Conservation (phyloP, 2,888 invertebrate genomes). For the Branchellion lobata region DNA sequence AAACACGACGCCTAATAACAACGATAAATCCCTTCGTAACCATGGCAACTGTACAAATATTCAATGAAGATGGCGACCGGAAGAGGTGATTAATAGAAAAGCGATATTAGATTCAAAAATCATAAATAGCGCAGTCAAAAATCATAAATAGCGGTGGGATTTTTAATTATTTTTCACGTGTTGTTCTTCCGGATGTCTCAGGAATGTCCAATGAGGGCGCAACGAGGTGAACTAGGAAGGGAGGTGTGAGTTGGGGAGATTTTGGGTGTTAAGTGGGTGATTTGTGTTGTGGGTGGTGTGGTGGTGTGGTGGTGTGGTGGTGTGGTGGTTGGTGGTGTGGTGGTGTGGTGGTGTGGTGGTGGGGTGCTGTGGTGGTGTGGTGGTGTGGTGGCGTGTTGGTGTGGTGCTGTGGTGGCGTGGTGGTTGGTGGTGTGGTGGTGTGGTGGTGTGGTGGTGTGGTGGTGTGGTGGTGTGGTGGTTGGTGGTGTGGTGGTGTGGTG, state of each 20-base stretch:
- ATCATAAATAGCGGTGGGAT: not conserved
- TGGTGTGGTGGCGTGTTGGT: too few relatives aligned
- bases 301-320: too few relatives aligned
- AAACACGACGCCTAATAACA: not conserved
- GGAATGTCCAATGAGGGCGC: not conserved
- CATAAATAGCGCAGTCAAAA: not conserved
- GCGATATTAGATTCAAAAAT: slow-evolving; percentile 13
- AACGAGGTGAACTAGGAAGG: not conserved
- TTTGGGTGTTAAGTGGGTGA: not conserved
- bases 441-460: too few relatives aligned
- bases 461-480: too few relatives aligned
- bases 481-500: too few relatives aligned
- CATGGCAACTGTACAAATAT: not conserved
- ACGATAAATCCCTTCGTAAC: not conserved
- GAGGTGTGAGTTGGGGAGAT: not conserved
- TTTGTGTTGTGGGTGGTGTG: too few relatives aligned
- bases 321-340: not conserved
- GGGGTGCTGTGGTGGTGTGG: too few relatives aligned
- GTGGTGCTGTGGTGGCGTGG: too few relatives aligned
- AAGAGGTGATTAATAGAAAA: slow-evolving; percentile 2
- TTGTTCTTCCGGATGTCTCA: not conserved
- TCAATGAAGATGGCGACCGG: not conserved
- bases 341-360: not conserved
- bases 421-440: too few relatives aligned
- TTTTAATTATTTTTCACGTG: not conserved